Evolutionary conservation across 92 coral and sea anemone genomes (phyloP), one percentile per base, ranked within the genome.

Genomic region (Desmophyllum pertusum): DNA sequence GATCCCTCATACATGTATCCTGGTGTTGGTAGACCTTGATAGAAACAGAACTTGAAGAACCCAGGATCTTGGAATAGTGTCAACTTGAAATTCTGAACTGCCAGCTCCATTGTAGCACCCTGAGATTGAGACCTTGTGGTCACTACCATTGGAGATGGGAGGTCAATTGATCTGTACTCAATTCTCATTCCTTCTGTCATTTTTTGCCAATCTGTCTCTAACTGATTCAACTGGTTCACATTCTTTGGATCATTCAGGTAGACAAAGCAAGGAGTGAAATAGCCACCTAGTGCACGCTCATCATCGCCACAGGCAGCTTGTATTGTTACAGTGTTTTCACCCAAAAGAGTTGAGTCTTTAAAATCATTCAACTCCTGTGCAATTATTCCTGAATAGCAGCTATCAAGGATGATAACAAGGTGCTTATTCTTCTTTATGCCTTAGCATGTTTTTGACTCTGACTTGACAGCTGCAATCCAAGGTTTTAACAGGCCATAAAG

Each of bases 271-370:
- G 95, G 91, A 29, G 93, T 89, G 67, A 92, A 92, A 42, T 85
- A 92, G 14, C 93, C 95, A 33, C 90, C 95, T 69, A 40, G 64
- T 0, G 93, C 79, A 4, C 23, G 23, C 78, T 92, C 91, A 29
- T 78, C 72, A 31, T 73, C 51, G 1, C 91, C 84, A 81, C 93
- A 92, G 38, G 95, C 90, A 51, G 95, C 71, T 86, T 92, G 95
- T n/a, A 89, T 77, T 59, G 95, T 92, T 30, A 92, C 77, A 18
- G 68, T 78, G 73, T 83, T 85, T n/a, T 79, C 90, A 29, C 63
- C 25, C 51, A 65, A 51, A 70, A 80, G 79, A 81, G 84, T 41
- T 19, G 40, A 43, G 19, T 67, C 70, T 67, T 41, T 9, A 40
- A 79, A 80, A 4, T 86, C 68, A 1, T 39, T 10, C 73, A 92